Evolutionary conservation across 1,140 invertebrate genomes (phyloP).

Genomic region (Sweltsa coloradensis): DNA sequence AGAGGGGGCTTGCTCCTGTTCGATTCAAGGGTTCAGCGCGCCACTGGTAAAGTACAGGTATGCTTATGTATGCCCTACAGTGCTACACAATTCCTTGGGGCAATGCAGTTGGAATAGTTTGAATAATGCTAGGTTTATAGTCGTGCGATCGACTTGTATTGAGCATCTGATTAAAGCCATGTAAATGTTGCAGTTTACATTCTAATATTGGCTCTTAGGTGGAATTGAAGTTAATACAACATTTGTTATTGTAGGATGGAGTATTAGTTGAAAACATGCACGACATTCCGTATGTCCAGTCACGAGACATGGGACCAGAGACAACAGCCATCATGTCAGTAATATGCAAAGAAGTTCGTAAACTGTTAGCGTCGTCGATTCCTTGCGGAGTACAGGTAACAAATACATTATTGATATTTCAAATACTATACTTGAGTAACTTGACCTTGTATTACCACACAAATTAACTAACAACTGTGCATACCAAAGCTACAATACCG

Average conservation of each 20-base stretch:
- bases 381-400: slow-evolving; percentile 50
- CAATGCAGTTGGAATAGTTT: too few relatives aligned
- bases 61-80: too few relatives aligned
- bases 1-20: too few relatives aligned
- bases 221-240: too few relatives aligned
- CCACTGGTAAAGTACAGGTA: too few relatives aligned
- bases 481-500: too few relatives aligned
- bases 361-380: slow-evolving; percentile 29
- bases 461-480: too few relatives aligned
- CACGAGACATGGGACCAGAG: slow-evolving; percentile 49
- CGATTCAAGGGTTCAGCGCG: too few relatives aligned
- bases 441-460: too few relatives aligned
- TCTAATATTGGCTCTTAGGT: not conserved
- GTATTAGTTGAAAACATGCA: slow-evolving; percentile 79
- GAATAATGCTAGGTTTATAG: not conserved
- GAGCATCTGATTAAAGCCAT: not conserved
- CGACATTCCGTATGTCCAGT: slow-evolving; percentile 62
- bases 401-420: too few relatives aligned
- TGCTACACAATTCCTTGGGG: too few relatives aligned
- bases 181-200: not conserved
- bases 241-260: slow-evolving; percentile 44
- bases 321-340: slow-evolving; percentile 54
- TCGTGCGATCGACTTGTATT: not conserved
- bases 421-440: too few relatives aligned
- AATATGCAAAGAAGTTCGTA: slow-evolving; percentile 39